Evolutionary conservation across 2,113 vertebrate genomes (phyloP).

Genomic region (Sphyrna mokarran): DNA sequence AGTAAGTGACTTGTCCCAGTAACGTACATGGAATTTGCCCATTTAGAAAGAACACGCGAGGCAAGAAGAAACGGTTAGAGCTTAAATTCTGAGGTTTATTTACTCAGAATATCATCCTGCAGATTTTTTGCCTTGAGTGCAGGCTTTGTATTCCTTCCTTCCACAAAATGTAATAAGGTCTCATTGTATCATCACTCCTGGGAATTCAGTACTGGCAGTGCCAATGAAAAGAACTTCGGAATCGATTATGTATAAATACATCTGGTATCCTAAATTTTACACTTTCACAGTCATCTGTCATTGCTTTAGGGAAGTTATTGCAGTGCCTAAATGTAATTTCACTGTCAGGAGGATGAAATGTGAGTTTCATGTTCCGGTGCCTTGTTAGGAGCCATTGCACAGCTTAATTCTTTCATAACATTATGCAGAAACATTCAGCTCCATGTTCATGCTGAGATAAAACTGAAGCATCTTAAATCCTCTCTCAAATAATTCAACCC

Average conservation of each 20-base stretch:
- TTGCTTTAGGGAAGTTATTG: background rate
- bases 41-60: background rate
- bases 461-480: background rate
- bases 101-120: background rate
- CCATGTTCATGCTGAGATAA: background rate
- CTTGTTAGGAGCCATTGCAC: background rate
- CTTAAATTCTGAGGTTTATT: background rate
- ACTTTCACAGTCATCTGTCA: background rate
- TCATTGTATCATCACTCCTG: background rate
- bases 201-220: background rate
- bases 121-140: too few species aligned
- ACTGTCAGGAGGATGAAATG: background rate
- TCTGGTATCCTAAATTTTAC: background rate
- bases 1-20: background rate
- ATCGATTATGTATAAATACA: background rate
- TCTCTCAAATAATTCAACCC: too few species aligned
- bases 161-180: background rate
- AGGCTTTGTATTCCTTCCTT: background rate
- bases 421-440: too few species aligned
- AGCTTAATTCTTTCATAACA: background rate
- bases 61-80: too few species aligned
- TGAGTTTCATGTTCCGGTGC: background rate
- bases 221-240: background rate
- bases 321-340: background rate
- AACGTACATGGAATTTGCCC: background rate